Conservation (phyloP, 2,797 vertebrate genomes). For the Eulemur rubriventer region DNA sequence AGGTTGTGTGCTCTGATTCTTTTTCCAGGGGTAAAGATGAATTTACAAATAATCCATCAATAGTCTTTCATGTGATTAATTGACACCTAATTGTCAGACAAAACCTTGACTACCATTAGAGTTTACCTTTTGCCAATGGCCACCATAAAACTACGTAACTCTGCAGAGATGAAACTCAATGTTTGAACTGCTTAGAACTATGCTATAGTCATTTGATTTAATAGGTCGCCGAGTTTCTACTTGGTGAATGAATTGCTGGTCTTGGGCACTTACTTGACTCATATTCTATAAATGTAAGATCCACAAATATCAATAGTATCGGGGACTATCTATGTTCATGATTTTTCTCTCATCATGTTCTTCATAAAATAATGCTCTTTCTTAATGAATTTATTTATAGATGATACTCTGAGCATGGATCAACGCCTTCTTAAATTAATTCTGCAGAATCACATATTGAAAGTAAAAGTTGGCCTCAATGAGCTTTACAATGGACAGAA, state of each 20-base stretch:
- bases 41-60: not conserved
- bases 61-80: not conserved
- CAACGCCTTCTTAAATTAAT: conserved; percentile 91
- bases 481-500: conserved; percentile 95
- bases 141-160: not conserved
- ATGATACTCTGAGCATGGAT: conserved; percentile 93
- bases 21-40: not conserved
- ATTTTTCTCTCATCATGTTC: not conserved
- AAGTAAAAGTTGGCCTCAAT: conserved; percentile 92
- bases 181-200: not conserved
- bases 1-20: not conserved
- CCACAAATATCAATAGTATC: not conserved
- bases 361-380: not conserved
- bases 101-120: not conserved
- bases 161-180: not conserved
- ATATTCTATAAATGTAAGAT: not conserved
- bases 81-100: not conserved
- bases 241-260: not conserved
- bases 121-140: not conserved
- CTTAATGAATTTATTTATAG: conserved; percentile 83
- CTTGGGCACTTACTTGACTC: not conserved
- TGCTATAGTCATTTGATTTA: not conserved
- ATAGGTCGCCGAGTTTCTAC: not conserved
- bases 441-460: conserved; percentile 96
- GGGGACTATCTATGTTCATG: not conserved